These are phyloP conservation scores for Sapayoa aenigma DNA, from an alignment of 2,113 vertebrate species.

Conservation along the genomic window DNA sequence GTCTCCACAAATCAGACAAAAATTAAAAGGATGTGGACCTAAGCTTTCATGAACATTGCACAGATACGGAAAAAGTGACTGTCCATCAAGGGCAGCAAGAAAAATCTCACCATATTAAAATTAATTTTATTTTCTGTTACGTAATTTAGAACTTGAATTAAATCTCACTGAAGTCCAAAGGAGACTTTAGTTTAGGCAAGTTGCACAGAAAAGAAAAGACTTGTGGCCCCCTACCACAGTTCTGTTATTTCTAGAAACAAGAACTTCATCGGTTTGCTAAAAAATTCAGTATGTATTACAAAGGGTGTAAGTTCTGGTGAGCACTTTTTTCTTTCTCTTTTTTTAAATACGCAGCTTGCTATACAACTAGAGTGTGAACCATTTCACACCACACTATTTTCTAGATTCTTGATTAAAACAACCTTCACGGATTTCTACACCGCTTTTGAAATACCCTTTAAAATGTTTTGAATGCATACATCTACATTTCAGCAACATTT, in stretches of 20 bases:
- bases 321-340: too few species aligned
- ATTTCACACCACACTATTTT: neutral
- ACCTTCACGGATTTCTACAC: neutral
- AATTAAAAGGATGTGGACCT: neutral
- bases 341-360: neutral
- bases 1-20: neutral
- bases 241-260: neutral
- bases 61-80: neutral
- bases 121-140: neutral
- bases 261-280: neutral
- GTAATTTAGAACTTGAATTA: neutral
- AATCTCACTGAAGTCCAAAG: neutral
- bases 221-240: neutral
- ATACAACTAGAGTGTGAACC: neutral
- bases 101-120: neutral
- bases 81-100: neutral
- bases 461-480: neutral
- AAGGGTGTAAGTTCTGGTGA: neutral
- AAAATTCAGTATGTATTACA: neutral
- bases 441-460: neutral
- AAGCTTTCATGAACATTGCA: neutral
- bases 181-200: neutral
- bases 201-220: neutral
- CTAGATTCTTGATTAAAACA: neutral
- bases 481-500: neutral